Evolutionary conservation across 2,113 vertebrate genomes (phyloP).

Genomic region (Eclectus roratus): DNA sequence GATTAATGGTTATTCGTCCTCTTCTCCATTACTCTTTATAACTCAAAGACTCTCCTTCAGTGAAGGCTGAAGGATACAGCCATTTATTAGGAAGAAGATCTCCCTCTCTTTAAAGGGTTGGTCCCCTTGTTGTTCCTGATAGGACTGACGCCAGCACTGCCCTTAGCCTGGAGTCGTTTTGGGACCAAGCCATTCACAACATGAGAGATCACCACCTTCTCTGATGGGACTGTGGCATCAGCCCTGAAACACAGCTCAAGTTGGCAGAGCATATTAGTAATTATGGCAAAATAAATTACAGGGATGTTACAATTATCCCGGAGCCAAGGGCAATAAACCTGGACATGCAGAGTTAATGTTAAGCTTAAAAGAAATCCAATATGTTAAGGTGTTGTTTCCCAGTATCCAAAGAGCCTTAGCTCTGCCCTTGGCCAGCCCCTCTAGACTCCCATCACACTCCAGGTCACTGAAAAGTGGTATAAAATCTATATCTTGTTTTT

Average conservation of each 20-base stretch:
- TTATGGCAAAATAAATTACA: conserved; percentile 35
- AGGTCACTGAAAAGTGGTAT: not conserved
- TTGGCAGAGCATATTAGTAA: not conserved
- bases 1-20: not conserved
- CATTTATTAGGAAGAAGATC: not conserved
- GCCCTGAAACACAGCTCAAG: not conserved
- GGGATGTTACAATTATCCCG: not conserved
- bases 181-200: not conserved
- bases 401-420: not conserved
- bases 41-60: not conserved
- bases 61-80: conserved; percentile 13
- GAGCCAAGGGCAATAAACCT: conserved; percentile 45
- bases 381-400: not conserved
- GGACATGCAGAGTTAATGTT: not conserved
- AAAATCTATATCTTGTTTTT: not conserved
- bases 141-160: not conserved
- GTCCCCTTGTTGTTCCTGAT: not conserved
- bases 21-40: not conserved
- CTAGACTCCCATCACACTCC: not conserved
- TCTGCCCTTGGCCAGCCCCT: not conserved
- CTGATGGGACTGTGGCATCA: not conserved
- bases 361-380: conserved; percentile 4
- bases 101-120: not conserved
- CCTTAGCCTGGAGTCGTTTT: not conserved
- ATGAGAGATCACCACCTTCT: not conserved